Conservation (phyloP, 2,113 vertebrate genomes). For the Conger conger region DNA sequence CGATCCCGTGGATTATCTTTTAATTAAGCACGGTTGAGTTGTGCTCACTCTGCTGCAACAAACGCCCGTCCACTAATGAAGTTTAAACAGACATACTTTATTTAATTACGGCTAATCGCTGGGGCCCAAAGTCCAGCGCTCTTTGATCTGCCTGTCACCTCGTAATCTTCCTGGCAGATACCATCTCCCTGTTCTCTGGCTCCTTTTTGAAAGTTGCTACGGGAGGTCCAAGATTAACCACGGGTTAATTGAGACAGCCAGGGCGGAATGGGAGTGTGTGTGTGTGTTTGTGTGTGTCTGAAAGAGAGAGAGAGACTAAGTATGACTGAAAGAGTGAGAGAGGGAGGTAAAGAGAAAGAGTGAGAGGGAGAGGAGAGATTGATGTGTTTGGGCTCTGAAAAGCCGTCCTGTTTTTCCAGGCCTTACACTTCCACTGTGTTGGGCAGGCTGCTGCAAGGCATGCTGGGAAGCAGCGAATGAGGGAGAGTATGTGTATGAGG, state of each 20-base stretch:
- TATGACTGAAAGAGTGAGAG: constrained; percentile 26
- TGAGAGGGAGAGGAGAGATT: constrained; percentile 52
- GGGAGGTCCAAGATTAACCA: constrained; percentile 82
- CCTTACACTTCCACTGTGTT: constrained; percentile 46
- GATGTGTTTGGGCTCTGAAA: constrained; percentile 74
- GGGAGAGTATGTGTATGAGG: too few relatives aligned
- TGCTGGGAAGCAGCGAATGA: constrained; percentile 62
- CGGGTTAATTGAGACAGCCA: constrained; percentile 85
- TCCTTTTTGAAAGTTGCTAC: constrained; percentile 81
- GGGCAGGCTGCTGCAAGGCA: constrained; percentile 57
- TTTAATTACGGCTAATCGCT: constrained; percentile 98
- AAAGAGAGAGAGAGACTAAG: constrained; percentile 42
- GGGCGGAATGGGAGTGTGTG: constrained; percentile 49
- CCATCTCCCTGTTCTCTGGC: constrained; percentile 81
- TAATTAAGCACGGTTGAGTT: constrained; percentile 99
- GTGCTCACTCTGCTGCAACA: constrained; percentile 94
- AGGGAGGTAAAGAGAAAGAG: constrained; percentile 36
- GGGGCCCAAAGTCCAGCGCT: constrained; percentile 88
- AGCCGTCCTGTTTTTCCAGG: constrained; percentile 66
- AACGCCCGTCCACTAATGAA: constrained; percentile 96
- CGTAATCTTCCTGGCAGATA: constrained; percentile 95
- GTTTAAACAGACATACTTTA: constrained; percentile 99
- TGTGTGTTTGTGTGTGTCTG: constrained; percentile 31
- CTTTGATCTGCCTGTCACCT: constrained; percentile 92
- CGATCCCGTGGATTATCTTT: constrained; percentile 97